These are phyloP conservation scores for Caloenas nicobarica DNA, from an alignment of 2,113 vertebrate genomes.

Conservation along the genomic window DNA sequence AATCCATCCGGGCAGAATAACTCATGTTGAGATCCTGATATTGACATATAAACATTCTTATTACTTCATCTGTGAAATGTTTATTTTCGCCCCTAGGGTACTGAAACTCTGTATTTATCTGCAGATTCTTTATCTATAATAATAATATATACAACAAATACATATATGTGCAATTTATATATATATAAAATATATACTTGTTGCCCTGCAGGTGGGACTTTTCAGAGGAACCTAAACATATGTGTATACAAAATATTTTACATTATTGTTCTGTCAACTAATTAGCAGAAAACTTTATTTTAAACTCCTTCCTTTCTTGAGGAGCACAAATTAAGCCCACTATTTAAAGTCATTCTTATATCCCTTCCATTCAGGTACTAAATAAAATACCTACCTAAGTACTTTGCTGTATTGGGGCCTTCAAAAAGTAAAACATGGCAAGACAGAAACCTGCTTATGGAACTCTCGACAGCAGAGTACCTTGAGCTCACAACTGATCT, in stretches of 20 bases:
- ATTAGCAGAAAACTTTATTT: neutral
- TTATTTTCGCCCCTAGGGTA: neutral
- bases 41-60: neutral
- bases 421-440: neutral
- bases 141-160: neutral
- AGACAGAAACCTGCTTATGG: neutral
- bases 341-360: neutral
- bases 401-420: neutral
- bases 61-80: neutral
- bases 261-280: neutral
- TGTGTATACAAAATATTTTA: neutral
- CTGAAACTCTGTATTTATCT: neutral
- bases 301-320: neutral
- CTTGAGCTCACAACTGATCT: neutral
- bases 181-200: neutral
- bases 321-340: neutral
- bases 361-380: neutral
- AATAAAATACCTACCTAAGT: neutral
- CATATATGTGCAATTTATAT: neutral
- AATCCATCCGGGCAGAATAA: neutral
- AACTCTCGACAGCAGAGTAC: neutral
- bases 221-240: neutral
- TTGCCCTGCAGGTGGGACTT: neutral
- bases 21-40: neutral
- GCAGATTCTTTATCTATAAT: neutral